phyloP scores from a whole-genome alignment of 2,888 invertebrate species.

The Drosophila longiperda region DNA sequence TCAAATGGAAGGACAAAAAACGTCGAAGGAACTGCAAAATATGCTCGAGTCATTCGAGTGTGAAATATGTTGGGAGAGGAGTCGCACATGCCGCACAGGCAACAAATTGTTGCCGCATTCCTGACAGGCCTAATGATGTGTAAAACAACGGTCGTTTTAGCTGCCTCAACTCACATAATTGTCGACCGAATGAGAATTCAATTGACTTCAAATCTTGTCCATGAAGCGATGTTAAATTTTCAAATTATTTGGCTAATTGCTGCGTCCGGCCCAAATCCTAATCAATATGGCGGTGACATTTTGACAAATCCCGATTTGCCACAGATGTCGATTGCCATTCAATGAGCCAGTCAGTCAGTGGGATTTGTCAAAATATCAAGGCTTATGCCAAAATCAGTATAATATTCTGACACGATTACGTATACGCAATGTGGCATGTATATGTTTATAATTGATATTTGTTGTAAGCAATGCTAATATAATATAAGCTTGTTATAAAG shows the following conservation, averaged over 20 bases:
- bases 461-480: slow-evolving; percentile 11
- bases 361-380: slow-evolving; percentile 16
- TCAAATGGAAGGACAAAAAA: slow-evolving; percentile 2
- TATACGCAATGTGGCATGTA: slow-evolving; percentile 5
- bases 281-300: slow-evolving; percentile 17
- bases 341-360: slow-evolving; percentile 30
- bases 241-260: slow-evolving; percentile 33
- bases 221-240: slow-evolving; percentile 5
- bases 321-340: slow-evolving; percentile 52
- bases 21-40: slow-evolving; percentile 41
- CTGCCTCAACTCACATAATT: slow-evolving; percentile 29
- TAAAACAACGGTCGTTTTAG: slow-evolving; percentile 63
- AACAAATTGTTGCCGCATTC: slow-evolving; percentile 21
- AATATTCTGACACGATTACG: slow-evolving; percentile 7
- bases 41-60: slow-evolving; percentile 52
- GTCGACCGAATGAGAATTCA: slow-evolving; percentile 50
- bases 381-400: slow-evolving; percentile 9
- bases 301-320: slow-evolving; percentile 25
- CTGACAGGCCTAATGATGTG: slow-evolving; percentile 71
- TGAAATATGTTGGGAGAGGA: slow-evolving; percentile 31
- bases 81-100: slow-evolving; percentile 36
- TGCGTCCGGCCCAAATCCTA: not conserved
- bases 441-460: slow-evolving; percentile 8
- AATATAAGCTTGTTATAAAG: not conserved
- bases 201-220: slow-evolving; percentile 36